phyloP scores from a whole-genome alignment of 2,888 invertebrate species.

The Acrobasis consociella region DNA sequence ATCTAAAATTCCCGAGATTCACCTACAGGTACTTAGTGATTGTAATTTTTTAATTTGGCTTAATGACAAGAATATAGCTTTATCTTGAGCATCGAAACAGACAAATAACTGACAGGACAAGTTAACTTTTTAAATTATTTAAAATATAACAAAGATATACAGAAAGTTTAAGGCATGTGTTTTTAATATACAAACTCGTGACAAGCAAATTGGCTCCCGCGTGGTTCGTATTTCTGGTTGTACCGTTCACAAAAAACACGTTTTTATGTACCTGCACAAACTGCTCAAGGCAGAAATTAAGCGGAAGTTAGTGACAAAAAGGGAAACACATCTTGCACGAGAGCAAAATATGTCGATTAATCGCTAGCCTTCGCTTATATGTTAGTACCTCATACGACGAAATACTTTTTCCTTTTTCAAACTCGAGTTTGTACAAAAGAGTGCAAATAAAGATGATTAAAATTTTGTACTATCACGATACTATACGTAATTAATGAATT shows the following conservation, averaged over 20 bases:
- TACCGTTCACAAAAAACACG: neutral
- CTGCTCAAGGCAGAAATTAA: neutral
- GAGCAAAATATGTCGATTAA: neutral
- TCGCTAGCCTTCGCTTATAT: neutral
- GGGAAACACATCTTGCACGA: neutral
- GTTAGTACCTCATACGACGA: neutral
- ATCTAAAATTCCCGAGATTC: neutral
- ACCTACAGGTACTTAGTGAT: neutral
- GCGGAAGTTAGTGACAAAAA: constrained; percentile 8
- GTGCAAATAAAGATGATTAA: neutral
- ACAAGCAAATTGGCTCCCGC: constrained; percentile 3
- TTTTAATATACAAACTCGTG: neutral
- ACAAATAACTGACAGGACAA: neutral
- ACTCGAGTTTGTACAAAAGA: neutral
- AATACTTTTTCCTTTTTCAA: neutral
- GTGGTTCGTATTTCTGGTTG: constrained; percentile 4
- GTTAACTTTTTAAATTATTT: neutral
- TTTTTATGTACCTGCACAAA: neutral
- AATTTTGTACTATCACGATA: constrained; percentile 9
- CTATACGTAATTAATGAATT: neutral
- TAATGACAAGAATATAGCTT: constrained; percentile 21
- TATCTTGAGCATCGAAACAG: constrained; percentile 16
- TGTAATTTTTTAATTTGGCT: constrained; percentile 17
- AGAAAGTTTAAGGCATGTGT: neutral
- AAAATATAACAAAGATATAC: neutral